These are phyloP conservation scores for Acheta domesticus DNA, from an alignment of 2,888 invertebrate genomes.

Conservation along the genomic window DNA sequence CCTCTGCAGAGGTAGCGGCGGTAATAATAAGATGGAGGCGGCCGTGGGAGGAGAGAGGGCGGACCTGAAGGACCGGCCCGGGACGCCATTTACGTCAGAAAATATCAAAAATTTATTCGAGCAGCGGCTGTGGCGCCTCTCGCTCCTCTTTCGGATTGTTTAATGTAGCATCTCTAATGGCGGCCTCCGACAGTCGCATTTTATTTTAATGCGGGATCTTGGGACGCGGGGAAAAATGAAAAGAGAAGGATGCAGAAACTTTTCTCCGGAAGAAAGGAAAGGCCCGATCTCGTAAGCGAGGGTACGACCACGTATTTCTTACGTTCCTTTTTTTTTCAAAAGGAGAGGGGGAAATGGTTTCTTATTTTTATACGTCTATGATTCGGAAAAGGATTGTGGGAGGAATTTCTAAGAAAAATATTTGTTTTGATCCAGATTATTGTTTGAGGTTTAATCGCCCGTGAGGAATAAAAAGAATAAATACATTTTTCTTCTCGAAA, in stretches of 20 bases:
- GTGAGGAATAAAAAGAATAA: not conserved
- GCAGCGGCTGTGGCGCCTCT: not conserved
- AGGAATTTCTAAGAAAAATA: conserved; percentile 20
- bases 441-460: not conserved
- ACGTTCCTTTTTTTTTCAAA: not conserved
- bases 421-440: conserved; percentile 5
- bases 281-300: conserved; percentile 2
- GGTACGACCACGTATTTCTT: not conserved
- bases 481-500: not conserved
- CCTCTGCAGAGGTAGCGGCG: conserved; percentile 4
- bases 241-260: conserved; percentile 25
- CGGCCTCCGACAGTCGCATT: conserved; percentile 27
- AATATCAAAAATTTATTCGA: conserved; percentile 37
- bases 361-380: conserved; percentile 4
- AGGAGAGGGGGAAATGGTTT: conserved; percentile 11
- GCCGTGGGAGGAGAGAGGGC: conserved; percentile 22
- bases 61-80: conserved; percentile 2
- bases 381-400: conserved; percentile 24
- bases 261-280: conserved; percentile 19
- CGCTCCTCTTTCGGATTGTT: conserved; percentile 36
- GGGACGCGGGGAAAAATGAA: conserved; percentile 19
- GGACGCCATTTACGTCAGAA: conserved; percentile 35
- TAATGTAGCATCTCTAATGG: conserved; percentile 36
- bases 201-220: conserved; percentile 32
- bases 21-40: conserved; percentile 22